These are phyloP conservation scores for Palythoa heliodiscus DNA, from an alignment of 92 coral and sea anemone species.

Conservation along the genomic window DNA sequence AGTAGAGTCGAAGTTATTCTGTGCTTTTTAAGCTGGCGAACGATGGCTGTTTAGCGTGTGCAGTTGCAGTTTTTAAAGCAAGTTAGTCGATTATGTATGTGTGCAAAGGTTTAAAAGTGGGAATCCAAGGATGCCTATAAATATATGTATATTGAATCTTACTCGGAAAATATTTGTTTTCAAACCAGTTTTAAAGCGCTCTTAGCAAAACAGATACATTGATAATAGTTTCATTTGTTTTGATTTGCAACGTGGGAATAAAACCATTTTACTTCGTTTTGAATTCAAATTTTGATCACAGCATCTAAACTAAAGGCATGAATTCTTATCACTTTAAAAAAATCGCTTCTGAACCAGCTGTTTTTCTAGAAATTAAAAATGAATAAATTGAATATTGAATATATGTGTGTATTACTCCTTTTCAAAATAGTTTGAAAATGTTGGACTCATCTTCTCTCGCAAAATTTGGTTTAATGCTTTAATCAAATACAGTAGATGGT, in stretches of 20 bases:
- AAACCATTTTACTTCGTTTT: not conserved
- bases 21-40: not conserved
- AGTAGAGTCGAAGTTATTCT: not conserved
- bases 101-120: not conserved
- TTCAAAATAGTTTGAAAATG: not conserved
- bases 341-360: not conserved
- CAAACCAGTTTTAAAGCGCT: not conserved
- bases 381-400: not conserved
- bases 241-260: not conserved
- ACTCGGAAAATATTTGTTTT: not conserved
- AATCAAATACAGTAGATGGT: not conserved
- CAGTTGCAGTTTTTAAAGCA: not conserved
- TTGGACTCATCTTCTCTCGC: not conserved
- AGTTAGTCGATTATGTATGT: not conserved
- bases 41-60: not conserved
- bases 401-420: not conserved
- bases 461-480: not conserved
- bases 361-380: not conserved
- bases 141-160: not conserved
- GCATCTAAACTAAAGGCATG: too few relatives aligned
- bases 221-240: not conserved
- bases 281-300: not conserved
- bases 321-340: slow-evolving; percentile 1
- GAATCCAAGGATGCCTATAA: not conserved
- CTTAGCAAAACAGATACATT: not conserved